Percentiles rank a stretch among this genome's conserved stretches.
phyloP scores from a whole-genome alignment of 2,888 invertebrate species.

The Fabriciana adippe region DNA sequence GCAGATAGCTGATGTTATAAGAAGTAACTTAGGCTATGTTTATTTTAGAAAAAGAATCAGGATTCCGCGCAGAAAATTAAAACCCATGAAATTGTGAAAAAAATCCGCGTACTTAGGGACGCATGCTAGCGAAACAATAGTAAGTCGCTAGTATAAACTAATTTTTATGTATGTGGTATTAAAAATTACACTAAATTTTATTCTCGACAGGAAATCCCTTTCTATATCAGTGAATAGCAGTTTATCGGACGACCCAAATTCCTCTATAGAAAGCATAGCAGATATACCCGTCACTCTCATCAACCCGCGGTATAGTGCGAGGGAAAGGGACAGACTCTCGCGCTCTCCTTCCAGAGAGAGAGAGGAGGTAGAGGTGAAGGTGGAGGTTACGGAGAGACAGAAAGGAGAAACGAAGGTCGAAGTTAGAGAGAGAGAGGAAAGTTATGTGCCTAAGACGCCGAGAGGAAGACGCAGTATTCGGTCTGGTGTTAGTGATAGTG shows the following conservation, averaged over 20 bases:
- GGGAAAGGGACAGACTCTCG: background rate
- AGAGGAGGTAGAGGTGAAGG: constrained; percentile 34
- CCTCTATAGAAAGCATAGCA: constrained; percentile 72
- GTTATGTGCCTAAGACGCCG: constrained; percentile 57
- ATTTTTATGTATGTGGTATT: no score
- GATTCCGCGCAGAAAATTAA: no score
- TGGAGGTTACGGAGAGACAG: constrained; percentile 32
- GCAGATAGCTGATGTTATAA: no score
- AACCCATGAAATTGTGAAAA: no score
- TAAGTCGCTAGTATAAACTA: no score
- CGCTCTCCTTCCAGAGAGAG: constrained; percentile 27
- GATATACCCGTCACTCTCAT: constrained; percentile 71
- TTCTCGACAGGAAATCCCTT: constrained; percentile 57
- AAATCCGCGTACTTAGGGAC: no score
- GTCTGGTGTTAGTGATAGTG: constrained; percentile 50
- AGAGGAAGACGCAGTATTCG: constrained; percentile 59
- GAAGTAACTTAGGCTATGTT: no score
- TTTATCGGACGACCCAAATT: constrained; percentile 71
- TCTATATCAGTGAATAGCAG: constrained; percentile 74
- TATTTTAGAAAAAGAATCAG: no score
- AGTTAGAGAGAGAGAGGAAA: constrained; percentile 29
- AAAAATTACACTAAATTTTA: background rate
- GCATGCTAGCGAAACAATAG: no score
- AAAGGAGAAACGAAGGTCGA: constrained; percentile 30
- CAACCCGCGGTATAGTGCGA: constrained; percentile 62